Evolutionary conservation across 1,140 invertebrate genomes (phyloP).

Genomic region (Drosophila sturtevanti): DNA sequence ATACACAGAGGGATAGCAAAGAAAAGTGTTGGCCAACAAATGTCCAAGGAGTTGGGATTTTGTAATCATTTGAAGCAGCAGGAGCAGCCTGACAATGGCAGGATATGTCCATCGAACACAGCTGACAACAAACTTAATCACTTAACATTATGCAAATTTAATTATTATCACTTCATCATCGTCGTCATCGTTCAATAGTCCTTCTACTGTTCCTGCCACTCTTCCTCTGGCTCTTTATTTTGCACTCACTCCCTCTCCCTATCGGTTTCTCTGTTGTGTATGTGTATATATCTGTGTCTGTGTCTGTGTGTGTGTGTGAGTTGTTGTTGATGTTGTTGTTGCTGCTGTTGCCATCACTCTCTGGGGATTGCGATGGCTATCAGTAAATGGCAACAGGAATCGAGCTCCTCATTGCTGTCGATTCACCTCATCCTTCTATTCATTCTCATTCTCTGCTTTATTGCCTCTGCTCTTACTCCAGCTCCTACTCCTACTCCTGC

Average conservation of each 20-base stretch:
- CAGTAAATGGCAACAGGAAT: constrained; percentile 62
- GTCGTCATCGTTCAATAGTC: constrained; percentile 47
- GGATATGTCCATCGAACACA: constrained; percentile 43
- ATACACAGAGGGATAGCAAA: constrained; percentile 21
- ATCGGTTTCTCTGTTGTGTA: constrained; percentile 2
- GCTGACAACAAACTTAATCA: constrained; percentile 74
- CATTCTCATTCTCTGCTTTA: constrained; percentile 13
- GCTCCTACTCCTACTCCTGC: neutral
- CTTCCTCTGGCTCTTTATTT: neutral
- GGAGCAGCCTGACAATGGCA: constrained; percentile 43
- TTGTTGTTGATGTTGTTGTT: too few species aligned
- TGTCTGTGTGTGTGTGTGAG: constrained; percentile 8
- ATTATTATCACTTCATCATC: constrained; percentile 78
- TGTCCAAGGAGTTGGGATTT: constrained; percentile 43
- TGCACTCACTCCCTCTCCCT: neutral
- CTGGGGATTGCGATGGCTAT: constrained; percentile 57
- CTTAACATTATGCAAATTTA: constrained; percentile 79
- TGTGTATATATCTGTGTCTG: constrained; percentile 24
- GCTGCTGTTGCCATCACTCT: constrained; percentile 36
- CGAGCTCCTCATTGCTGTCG: constrained; percentile 2
- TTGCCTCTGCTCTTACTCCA: too few species aligned
- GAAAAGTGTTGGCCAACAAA: constrained; percentile 34
- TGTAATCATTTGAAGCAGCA: constrained; percentile 42
- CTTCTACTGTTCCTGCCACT: constrained; percentile 1
- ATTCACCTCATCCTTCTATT: constrained; percentile 10